These are phyloP conservation scores for Indicator indicator DNA, from an alignment of 2,113 vertebrate species.

Conservation along the genomic window DNA sequence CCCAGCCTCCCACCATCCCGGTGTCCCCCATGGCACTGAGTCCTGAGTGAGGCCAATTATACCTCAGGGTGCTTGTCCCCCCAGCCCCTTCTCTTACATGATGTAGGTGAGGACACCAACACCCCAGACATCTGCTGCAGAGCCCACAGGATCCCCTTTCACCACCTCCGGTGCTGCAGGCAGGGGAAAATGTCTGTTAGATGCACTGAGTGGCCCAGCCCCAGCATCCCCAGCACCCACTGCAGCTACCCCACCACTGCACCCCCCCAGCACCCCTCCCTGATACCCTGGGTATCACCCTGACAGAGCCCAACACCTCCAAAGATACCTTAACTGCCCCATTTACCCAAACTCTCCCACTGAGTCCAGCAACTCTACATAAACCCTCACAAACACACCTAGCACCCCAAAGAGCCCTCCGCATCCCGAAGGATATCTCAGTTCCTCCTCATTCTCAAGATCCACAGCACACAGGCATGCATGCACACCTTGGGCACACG, in stretches of 20 bases:
- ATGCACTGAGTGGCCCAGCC: not conserved
- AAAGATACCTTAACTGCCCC: not conserved
- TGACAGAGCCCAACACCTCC: not conserved
- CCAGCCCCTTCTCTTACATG: slow-evolving; percentile 84
- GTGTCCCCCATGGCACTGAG: accelerated
- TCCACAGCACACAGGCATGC: not conserved
- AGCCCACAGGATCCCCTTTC: slow-evolving; percentile 93
- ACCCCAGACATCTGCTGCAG: slow-evolving; percentile 96
- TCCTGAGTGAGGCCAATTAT: not conserved
- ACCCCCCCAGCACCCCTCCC: not conserved
- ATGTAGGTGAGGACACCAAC: slow-evolving; percentile 90
- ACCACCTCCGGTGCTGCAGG: slow-evolving; percentile 94
- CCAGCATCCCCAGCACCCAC: not conserved
- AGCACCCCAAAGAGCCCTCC: not conserved
- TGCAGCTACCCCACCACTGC: not conserved
- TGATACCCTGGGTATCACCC: not conserved
- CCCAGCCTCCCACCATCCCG: not conserved
- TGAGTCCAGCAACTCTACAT: not conserved
- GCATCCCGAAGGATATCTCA: not conserved
- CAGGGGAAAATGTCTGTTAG: not conserved
- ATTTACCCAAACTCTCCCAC: not conserved
- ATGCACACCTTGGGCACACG: not conserved
- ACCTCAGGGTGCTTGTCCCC: not conserved
- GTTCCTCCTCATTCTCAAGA: not conserved
- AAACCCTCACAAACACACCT: not conserved